Evolutionary conservation across 2,113 vertebrate species (phyloP).

Genomic region (Cyprinodon tularosa): DNA sequence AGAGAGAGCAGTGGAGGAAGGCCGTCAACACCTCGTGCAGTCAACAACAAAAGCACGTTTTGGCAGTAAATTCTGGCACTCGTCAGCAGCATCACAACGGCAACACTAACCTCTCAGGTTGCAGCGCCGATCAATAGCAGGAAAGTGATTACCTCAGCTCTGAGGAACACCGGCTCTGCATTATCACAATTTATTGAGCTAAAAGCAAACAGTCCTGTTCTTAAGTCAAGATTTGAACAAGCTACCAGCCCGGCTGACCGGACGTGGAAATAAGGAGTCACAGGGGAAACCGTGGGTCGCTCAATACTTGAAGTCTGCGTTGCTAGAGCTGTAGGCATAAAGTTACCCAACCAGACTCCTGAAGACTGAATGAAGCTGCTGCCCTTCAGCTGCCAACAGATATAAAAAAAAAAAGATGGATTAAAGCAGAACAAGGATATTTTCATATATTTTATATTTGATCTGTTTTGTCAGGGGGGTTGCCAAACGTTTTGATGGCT

Average conservation of each 20-base stretch:
- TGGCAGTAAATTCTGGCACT: constrained; percentile 2
- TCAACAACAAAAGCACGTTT: not conserved
- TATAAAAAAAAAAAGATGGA: no score
- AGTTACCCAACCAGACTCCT: no score
- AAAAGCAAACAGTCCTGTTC: constrained; percentile 38
- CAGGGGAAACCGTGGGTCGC: not conserved
- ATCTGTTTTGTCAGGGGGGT: no score
- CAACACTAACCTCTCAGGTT: constrained; percentile 65
- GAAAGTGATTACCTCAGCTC: constrained; percentile 71
- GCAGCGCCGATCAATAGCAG: constrained; percentile 62
- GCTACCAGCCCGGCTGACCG: not conserved
- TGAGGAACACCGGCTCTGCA: constrained; percentile 69
- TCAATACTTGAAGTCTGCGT: not conserved
- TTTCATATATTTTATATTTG: no score
- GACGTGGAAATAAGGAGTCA: not conserved
- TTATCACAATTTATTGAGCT: constrained; percentile 61
- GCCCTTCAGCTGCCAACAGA: no score
- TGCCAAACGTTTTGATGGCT: no score
- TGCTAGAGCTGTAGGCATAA: no score
- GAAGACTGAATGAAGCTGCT: no score
- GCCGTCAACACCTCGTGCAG: not conserved
- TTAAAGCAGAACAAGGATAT: no score
- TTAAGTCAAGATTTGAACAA: constrained; percentile 21
- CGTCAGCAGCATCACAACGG: constrained; percentile 26
- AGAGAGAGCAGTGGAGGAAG: not conserved